These are phyloP conservation scores for Periparus ater DNA, from an alignment of 2,797 vertebrate genomes.

Conservation along the genomic window DNA sequence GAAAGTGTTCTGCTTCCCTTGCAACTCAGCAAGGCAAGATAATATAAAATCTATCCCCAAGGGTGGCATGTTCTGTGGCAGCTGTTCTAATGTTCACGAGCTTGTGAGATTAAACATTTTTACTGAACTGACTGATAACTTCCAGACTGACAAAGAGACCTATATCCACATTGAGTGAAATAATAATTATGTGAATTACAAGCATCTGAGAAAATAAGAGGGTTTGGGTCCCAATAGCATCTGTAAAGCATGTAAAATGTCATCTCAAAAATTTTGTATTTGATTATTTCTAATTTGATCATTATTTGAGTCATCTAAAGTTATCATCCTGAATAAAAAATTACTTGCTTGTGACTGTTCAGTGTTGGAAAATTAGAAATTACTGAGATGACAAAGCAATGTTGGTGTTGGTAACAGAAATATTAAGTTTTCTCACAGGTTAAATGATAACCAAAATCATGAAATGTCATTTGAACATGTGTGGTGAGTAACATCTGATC, in stretches of 20 bases:
- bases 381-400: neutral
- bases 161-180: neutral
- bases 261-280: neutral
- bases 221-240: neutral
- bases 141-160: neutral
- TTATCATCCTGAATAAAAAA: neutral
- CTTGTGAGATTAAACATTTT: neutral
- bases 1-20: neutral
- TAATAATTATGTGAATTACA: neutral
- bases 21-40: neutral
- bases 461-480: neutral
- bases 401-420: neutral
- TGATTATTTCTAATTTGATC: neutral
- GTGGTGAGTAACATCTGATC: neutral
- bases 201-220: neutral
- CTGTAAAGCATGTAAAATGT: neutral
- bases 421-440: neutral
- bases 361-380: neutral
- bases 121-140: neutral
- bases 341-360: neutral
- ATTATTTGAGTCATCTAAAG: neutral
- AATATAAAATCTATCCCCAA: neutral
- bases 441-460: neutral
- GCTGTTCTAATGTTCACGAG: neutral
- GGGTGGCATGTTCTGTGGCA: neutral